Percentiles rank a stretch among this genome's conserved stretches.
Evolutionary conservation across 2,888 invertebrate genomes (phyloP).

Genomic region (Gortyna flavago): DNA sequence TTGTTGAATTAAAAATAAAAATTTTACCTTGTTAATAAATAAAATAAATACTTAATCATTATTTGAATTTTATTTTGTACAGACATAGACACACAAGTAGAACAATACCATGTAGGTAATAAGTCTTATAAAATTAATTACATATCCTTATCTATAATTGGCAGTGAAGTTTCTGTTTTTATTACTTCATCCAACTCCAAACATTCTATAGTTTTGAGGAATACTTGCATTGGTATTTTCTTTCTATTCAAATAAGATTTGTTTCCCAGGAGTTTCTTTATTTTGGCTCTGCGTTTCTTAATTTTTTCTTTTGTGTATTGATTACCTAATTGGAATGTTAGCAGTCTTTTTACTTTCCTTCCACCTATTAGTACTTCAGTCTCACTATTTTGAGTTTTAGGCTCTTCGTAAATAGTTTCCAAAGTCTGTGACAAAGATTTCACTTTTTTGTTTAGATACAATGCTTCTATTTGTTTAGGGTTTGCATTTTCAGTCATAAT

Average conservation of each 20-base stretch:
- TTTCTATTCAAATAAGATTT: conserved; percentile 87
- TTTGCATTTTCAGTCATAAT: conserved; percentile 81
- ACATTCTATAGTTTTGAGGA: conserved; percentile 89
- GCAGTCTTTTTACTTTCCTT: conserved; percentile 90
- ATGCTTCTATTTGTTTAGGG: conserved; percentile 87
- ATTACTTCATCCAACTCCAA: conserved; percentile 86
- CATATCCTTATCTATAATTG: conserved; percentile 64
- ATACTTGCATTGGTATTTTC: conserved; percentile 89
- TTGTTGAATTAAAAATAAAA: too few relatives aligned
- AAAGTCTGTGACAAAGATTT: conserved; percentile 88
- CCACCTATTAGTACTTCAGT: conserved; percentile 86
- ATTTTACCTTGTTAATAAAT: conserved; percentile 25
- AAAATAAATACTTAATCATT: conserved; percentile 8
- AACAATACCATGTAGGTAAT: conserved; percentile 73
- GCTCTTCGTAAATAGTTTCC: conserved; percentile 92
- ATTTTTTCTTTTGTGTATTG: conserved; percentile 89
- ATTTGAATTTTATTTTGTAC: conserved; percentile 59
- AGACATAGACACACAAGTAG: conserved; percentile 34
- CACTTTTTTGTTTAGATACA: conserved; percentile 90
- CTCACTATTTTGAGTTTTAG: conserved; percentile 84
- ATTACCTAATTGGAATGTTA: conserved; percentile 88
- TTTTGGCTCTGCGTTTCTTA: conserved; percentile 90
- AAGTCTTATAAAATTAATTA: conserved; percentile 58
- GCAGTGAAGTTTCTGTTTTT: conserved; percentile 75
- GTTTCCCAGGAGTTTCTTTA: conserved; percentile 89